phyloP scores from a whole-genome alignment of 1,140 invertebrate genomes.

The Gonatopus flavifemur region DNA sequence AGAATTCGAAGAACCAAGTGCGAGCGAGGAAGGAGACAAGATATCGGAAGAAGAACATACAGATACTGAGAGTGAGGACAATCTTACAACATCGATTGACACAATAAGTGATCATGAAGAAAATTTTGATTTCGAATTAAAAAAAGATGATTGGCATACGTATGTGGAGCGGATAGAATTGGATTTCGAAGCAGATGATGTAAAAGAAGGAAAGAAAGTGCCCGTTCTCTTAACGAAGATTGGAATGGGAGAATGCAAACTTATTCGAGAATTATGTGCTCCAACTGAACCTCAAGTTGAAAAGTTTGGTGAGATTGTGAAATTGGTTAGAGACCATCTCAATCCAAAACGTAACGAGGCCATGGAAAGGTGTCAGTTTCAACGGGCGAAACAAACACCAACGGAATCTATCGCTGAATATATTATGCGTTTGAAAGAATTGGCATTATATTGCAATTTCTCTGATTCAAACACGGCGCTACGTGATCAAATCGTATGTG shows the following conservation, averaged over 20 bases:
- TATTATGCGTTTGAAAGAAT: background rate
- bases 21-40: background rate
- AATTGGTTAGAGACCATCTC: background rate
- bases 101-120: background rate
- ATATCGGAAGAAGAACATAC: background rate
- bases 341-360: background rate
- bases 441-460: slow-evolving; percentile 9
- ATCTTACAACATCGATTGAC: background rate
- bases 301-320: background rate
- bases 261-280: background rate
- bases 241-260: background rate
- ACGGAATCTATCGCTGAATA: background rate
- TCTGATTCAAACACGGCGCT: background rate
- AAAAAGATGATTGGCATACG: background rate
- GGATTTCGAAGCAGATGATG: background rate
- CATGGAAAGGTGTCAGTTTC: slow-evolving; percentile 5
- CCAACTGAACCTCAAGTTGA: background rate
- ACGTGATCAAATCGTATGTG: slow-evolving; percentile 1
- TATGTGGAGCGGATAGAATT: background rate
- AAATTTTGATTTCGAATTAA: background rate
- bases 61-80: background rate
- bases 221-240: background rate
- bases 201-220: background rate
- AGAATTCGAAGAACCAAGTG: background rate
- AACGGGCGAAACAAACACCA: background rate